A percentile compares a stretch with the other conserved stretches of the same genome.
Evolutionary conservation across 2,888 invertebrate species (phyloP).

Genomic region (Spilosoma lubricipeda): DNA sequence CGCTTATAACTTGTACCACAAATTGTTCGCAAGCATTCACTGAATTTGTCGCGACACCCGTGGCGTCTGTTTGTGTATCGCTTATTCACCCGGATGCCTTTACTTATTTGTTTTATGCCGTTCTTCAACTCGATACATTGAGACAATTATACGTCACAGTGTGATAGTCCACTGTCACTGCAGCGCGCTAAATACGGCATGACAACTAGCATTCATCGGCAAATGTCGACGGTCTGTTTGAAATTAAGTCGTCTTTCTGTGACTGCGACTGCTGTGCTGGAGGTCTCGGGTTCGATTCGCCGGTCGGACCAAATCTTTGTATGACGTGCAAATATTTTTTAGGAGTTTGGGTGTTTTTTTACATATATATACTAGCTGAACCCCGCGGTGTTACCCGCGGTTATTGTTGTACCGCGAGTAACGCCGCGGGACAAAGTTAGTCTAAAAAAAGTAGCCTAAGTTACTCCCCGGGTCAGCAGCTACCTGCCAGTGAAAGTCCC

Average conservation of each 20-base stretch:
- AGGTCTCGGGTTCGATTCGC: no score
- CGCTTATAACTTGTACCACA: constrained; percentile 54
- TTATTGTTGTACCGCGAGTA: no score
- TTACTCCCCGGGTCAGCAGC: no score
- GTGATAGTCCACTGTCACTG: constrained; percentile 12
- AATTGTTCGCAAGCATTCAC: constrained; percentile 50
- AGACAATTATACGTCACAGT: constrained; percentile 46
- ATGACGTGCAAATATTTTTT: no score
- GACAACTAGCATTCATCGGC: constrained; percentile 8
- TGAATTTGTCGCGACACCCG: constrained; percentile 67
- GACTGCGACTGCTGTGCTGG: no score
- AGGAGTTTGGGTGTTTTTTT: no score
- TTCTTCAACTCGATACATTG: constrained; percentile 34
- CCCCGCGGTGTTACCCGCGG: no score
- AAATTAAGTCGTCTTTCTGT: constrained; percentile 5
- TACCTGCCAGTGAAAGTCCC: no score
- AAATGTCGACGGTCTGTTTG: constrained; percentile 13
- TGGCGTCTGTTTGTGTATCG: constrained; percentile 66
- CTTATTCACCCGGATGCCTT: constrained; percentile 59
- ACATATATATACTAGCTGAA: no score
- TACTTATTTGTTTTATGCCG: constrained; percentile 50
- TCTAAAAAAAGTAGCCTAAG: no score
- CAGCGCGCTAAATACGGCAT: constrained; percentile 6
- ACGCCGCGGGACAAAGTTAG: no score
- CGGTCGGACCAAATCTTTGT: no score